Evolutionary conservation across 2,888 invertebrate genomes (phyloP), one percentile per base, ranked within the genome.

Genomic region (Eilema depressum): DNA sequence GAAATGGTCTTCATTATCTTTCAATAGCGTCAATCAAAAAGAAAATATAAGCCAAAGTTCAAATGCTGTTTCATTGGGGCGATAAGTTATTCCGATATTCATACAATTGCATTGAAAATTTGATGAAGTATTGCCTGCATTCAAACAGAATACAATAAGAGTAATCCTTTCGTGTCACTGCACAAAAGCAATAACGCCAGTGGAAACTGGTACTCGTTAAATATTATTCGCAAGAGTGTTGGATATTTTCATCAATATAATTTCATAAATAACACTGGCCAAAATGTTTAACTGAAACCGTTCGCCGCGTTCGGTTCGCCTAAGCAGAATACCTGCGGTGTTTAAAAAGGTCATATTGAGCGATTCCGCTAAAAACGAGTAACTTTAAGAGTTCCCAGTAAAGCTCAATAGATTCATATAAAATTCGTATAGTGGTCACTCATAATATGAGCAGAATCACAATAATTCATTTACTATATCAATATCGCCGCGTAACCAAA

Each of bases 181-280:
- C 89, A 92, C 92, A 93, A 92, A 90, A 88, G 90, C 92, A 93
- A 93, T 93, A 93, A 89, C 86, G 87, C 82, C 85, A 89, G 88
- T 92, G 88, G 86, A 92, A 91, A 89, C 92, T 91, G 89, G 88
- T 83, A 86, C 88, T 92, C 90, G 91, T 92, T 92, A 93, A 90
- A 88, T 87, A 86, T 86, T 86, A 88, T 91, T 92, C 93, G 91
- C 91, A 88, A 86, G 80, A 85, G 83, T 82, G 85, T 87, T 85
- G 85, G 85, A 90, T 88, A 87, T 86, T 83, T 84, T 62, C 30
- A 61, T 61, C 17, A 30, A 33, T 8, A 25, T 53, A n/a, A 53
- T 53, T n/a, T 8, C 53, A 53, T n/a, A 20, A 53, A 53, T 53
- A 53, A n/a, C n/a, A 10, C n/a, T 53, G n/a, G n/a, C 20, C 7